These are phyloP conservation scores for Holothuria scabra DNA, from an alignment of 53 echinoderm and acorn worm species.

Conservation along the genomic window DNA sequence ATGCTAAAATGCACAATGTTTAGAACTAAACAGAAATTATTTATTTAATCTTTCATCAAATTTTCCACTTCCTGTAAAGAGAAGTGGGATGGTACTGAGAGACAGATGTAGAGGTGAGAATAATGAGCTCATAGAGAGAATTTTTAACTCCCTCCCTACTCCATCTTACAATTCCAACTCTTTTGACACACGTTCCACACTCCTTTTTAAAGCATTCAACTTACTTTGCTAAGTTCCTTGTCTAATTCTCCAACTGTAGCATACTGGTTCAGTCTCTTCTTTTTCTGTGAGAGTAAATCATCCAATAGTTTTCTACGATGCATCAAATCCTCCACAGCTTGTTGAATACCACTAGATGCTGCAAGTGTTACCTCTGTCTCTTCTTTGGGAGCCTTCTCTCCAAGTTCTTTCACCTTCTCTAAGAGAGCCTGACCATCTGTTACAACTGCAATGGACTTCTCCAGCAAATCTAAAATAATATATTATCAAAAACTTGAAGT, in stretches of 20 bases:
- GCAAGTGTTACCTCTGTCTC: conserved; percentile 72
- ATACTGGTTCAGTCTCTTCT: conserved; percentile 74
- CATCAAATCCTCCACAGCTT: conserved; percentile 80
- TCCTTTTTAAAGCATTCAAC: too few relatives aligned
- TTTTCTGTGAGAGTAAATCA: conserved; percentile 76
- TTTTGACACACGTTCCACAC: too few relatives aligned
- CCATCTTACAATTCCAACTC: too few relatives aligned
- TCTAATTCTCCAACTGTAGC: conserved; percentile 77
- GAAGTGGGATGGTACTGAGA: too few relatives aligned
- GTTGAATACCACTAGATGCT: conserved; percentile 78
- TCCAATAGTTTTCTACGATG: conserved; percentile 71
- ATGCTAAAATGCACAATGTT: too few relatives aligned
- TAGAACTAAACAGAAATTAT: too few relatives aligned
- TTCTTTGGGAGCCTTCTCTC: conserved; percentile 64
- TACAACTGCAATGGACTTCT: conserved; percentile 84
- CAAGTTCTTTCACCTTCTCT: conserved; percentile 77
- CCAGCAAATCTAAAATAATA: conserved; percentile 67
- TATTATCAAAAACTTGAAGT: too few relatives aligned
- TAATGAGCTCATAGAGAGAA: too few relatives aligned
- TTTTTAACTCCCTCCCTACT: too few relatives aligned
- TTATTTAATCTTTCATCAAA: too few relatives aligned
- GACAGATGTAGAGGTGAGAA: too few relatives aligned
- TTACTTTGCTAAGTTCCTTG: conserved; percentile 83
- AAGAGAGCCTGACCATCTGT: conserved; percentile 82
- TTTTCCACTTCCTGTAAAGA: too few relatives aligned